Evolutionary conservation across 2,113 vertebrate genomes (phyloP), one percentile per base, ranked within the genome.

Genomic region (Oxygymnocypris stewartii): DNA sequence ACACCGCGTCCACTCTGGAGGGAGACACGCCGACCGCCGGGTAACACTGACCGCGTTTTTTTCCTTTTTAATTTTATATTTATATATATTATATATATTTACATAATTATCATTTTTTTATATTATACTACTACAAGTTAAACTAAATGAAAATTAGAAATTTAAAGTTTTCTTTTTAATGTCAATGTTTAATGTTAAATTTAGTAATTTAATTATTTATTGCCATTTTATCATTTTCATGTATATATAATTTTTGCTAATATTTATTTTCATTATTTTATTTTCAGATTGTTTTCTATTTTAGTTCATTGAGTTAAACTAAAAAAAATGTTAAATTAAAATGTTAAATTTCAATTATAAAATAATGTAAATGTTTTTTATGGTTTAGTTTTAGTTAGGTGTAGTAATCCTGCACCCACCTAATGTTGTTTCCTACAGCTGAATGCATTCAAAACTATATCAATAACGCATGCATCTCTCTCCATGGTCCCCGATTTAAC

Each of bases 1-100:
- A 97, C 95, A 98, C 96, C 0, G 96, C 96, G 13, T 97, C 98
- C 75, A 98, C 97, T 4, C 92, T 97, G 93, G 98, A 99, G 28
- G 98, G 97, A 91, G 96, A 96, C 63, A 98, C 98, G 0, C 97
- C 97, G 28, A 99, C 98, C 0, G 92, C 94, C 6, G 92, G 94
- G 94, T 95, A 90, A 92, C 91, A 9, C 54, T 57, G 18, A 44
- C 42, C 42, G 42, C 2, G 42, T 3, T 49, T 49, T 12, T 1
- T 49, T 49, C 47, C 47, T 49, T 49, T 57, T 57, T 23, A 2
- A 57, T 57, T 57, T 57, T 20, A n/a, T n/a, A n/a, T n/a, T n/a
- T n/a, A n/a, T n/a, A n/a, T n/a, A n/a, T n/a, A n/a, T n/a, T n/a
- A n/a, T n/a, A n/a, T n/a, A n/a, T n/a, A 37, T 37, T 37, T 44